Base-by-base conservation (phyloP, 2,797 vertebrate species). In the Paramormyrops hopkinsi region DNA sequence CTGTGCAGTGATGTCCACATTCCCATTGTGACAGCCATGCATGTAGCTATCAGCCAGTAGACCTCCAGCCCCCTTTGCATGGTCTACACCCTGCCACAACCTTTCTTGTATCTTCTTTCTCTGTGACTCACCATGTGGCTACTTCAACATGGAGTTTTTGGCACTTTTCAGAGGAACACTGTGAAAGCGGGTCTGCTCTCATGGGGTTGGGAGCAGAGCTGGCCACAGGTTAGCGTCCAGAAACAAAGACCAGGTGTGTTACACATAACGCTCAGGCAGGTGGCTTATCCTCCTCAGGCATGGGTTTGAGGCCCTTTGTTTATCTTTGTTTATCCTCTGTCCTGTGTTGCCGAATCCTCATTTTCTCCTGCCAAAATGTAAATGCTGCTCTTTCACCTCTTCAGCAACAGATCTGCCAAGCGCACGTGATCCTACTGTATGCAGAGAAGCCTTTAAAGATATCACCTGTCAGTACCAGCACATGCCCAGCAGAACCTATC, bases 11-110 rank as follows among this genome's bases (percentile, higher is more conserved):
- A 91, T 91, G 92, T 92, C 93, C 93, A 93, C 93, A 93, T 88
- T 91, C 93, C 94, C 85, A 92, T 95, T 96, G 96, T 95, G 96
- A 95, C 93, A 90, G 86, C 91, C 92, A 92, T 92, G 87, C 41
- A 88, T 94, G 94, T 91, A 22, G 92, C 93, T 92, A 86, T 90
- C 94, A 91, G 88, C 93, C 88, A 65, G 91, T 93, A 92, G 92
- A 2, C 73, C 88, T 90, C 92, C 46, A 92, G 92, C 48, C 62
- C 91, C 88, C 85, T 29, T 89, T 90, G 88, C 84, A 89, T 88
- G 69, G 90, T 90, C 87, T 89, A 22, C n/a, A 62, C 79, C 22
- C 17, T 54, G 19, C 44, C n/a, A 48, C 53, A 87, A 41, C 33
- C 14, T 46, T 46, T 8, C 9, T 22, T 87, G 41, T 25, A 12